Evolutionary conservation across 1,140 invertebrate genomes (phyloP), one percentile per base, ranked within the genome.

Genomic region (Drosophila navojoa): DNA sequence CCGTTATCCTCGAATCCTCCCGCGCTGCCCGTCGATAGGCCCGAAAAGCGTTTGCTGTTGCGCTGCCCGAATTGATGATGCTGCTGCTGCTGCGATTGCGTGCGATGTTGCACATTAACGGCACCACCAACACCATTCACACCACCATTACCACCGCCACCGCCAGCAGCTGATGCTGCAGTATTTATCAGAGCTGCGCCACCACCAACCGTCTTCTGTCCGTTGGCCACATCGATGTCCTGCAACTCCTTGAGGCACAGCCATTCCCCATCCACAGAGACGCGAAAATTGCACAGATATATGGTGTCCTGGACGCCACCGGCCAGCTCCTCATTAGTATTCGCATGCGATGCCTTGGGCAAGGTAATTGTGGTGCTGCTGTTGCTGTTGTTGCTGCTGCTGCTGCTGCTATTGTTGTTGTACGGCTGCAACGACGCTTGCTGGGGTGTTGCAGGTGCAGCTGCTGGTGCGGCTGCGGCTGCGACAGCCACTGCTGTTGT

Each of bases 221-320:
- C 95, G 19, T 77, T 76, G 4, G 76, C 84, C 93, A 96, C 95
- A 91, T 98, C 97, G 76, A 98, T 96, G 92, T 98, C 97, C 71
- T 98, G 96, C 45, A 99, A 93, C 92, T 99, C 98, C 91, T 98
- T 97, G 25, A 99, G 93, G 92, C 98, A 99, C n/a, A 99, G 94
- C 98, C 98, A 99, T 92, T 99, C 98, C 32, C 98, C 98, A 90
- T 99, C 98, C 9, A 99, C 98, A 22, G 97, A 98, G 0, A 99
- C 98, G 29, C 98, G 96, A 92, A 99, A 99, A 92, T 99, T 99
- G 93, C 98, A 99, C 91, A 99, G 92, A 93, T 99, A 99, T 91
- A 99, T 98, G 13, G 98, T 99, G 92, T 99, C 98, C 93, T 98
- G 97, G 35, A 97, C 97, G 75, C 96, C 97, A 76, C 96, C 96